A percentile compares a stretch with the other conserved stretches of the same genome.
These are phyloP conservation scores for Variabilichromis moorii DNA, from an alignment of 2,113 vertebrate species.

Conservation along the genomic window DNA sequence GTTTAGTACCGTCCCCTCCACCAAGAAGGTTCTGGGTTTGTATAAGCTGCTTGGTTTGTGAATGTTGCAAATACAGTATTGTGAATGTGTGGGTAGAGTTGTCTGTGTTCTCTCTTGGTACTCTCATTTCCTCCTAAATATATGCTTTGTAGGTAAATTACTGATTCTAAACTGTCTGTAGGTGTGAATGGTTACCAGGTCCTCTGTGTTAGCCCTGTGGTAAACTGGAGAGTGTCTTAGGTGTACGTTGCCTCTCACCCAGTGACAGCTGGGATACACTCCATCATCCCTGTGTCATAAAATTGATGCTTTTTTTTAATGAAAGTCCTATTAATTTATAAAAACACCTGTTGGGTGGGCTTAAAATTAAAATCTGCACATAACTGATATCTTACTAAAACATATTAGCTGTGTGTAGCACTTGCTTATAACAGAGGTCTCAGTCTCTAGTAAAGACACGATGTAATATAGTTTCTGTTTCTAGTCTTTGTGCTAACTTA, in stretches of 20 bases:
- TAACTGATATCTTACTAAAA: background rate
- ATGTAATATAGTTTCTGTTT: background rate
- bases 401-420: background rate
- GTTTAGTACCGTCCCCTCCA: background rate
- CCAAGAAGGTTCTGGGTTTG: background rate
- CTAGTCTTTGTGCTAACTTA: background rate
- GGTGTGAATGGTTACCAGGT: background rate
- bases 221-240: background rate
- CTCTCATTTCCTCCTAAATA: background rate
- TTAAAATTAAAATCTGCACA: background rate
- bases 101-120: background rate
- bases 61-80: background rate
- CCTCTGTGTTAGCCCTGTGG: background rate
- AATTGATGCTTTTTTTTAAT: background rate
- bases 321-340: background rate
- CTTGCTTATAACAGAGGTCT: background rate
- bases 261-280: background rate
- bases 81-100: background rate
- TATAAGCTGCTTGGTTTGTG: rapidly evolving
- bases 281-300: background rate
- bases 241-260: background rate
- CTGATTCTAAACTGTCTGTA: background rate
- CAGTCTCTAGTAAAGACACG: background rate
- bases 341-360: rapidly evolving
- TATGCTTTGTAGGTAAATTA: background rate